phyloP scores from a whole-genome alignment of 2,113 vertebrate species.

The Protobothrops mucrosquamatus region DNA sequence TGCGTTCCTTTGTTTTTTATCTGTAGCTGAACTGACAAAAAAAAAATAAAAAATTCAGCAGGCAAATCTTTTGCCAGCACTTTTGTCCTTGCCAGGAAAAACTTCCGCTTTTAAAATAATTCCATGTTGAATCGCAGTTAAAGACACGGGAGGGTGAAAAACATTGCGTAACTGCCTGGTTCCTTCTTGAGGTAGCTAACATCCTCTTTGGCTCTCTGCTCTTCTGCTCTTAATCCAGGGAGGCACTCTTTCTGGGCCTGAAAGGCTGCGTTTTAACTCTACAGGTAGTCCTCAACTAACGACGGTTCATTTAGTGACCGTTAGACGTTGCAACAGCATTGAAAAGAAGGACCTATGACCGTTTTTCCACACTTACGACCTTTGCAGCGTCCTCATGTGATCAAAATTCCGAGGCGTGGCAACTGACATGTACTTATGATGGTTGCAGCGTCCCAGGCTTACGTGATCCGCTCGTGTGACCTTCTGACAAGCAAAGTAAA shows the following conservation, averaged over 20 bases:
- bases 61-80: neutral
- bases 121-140: neutral
- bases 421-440: too few species aligned
- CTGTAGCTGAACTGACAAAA: neutral
- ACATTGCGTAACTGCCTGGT: too few species aligned
- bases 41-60: neutral
- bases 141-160: neutral
- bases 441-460: too few species aligned
- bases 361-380: too few species aligned
- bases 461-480: too few species aligned
- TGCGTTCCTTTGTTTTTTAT: neutral
- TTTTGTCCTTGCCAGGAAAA: neutral
- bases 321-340: too few species aligned
- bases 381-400: too few species aligned
- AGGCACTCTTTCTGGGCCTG: neutral
- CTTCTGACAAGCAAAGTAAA: too few species aligned
- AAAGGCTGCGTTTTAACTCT: neutral
- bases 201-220: neutral
- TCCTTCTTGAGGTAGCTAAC: neutral
- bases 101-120: neutral
- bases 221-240: neutral
- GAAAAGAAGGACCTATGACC: too few species aligned
- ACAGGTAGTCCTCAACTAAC: neutral
- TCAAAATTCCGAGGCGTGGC: too few species aligned
- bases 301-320: too few species aligned